Percentiles rank a stretch among this genome's conserved stretches.
These are phyloP conservation scores for Toxostoma redivivum DNA, from an alignment of 2,113 vertebrate species.

Conservation along the genomic window DNA sequence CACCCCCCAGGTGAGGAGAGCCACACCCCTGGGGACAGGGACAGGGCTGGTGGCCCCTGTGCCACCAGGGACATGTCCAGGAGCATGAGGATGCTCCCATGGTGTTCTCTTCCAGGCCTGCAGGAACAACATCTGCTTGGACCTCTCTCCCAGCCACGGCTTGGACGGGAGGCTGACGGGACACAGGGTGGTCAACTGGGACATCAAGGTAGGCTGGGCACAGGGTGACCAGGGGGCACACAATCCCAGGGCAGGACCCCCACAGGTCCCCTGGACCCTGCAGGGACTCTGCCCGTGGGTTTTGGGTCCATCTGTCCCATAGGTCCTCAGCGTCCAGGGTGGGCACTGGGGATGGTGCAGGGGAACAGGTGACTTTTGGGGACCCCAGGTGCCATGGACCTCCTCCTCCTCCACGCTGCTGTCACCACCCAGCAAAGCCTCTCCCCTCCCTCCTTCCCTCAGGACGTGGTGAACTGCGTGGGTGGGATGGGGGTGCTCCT, in stretches of 20 bases:
- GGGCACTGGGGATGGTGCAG: neutral
- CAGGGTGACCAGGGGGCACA: neutral
- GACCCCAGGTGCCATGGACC: rapidly evolving
- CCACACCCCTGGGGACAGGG: neutral
- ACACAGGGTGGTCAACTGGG: slow-evolving; percentile 92
- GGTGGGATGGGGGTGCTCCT: slow-evolving; percentile 89
- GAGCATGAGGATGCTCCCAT: neutral
- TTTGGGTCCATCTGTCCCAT: rapidly evolving
- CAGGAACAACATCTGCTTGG: slow-evolving; percentile 92
- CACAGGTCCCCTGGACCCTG: neutral
- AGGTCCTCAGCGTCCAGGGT: rapidly evolving
- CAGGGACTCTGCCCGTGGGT: rapidly evolving
- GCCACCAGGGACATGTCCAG: neutral
- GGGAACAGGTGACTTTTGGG: neutral
- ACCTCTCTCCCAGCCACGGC: slow-evolving; percentile 85
- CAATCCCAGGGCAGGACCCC: neutral
- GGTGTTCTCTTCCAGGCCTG: slow-evolving; percentile 78
- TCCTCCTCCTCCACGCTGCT: neutral
- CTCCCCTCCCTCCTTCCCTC: neutral
- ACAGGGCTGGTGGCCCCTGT: neutral
- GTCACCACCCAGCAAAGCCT: neutral
- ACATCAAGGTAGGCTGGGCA: slow-evolving; percentile 82
- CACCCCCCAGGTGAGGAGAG: slow-evolving; percentile 87
- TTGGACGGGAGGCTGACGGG: slow-evolving; percentile 93
- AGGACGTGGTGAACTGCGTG: slow-evolving; percentile 92